Base-by-base conservation (phyloP, 2,797 vertebrate genomes). In the Trachurus trachurus region DNA sequence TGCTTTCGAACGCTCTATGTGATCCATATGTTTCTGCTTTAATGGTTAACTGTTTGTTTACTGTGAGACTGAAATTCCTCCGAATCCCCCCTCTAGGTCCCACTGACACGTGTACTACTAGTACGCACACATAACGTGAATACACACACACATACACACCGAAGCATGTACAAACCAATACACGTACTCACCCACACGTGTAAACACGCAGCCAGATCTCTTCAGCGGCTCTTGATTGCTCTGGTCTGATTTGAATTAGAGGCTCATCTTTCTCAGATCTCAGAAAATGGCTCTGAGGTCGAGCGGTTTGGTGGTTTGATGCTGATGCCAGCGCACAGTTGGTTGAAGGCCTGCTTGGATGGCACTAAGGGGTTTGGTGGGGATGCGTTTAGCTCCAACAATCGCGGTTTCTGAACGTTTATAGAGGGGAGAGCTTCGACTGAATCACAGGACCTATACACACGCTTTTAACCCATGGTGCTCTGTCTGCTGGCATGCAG, bases 181-280 rank as follows among this genome's bases (percentile, higher is more conserved):
- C 72, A 78, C 78, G 81, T 61, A 49, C 53, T 73, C 72, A 74
- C 39, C 59, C 80, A 79, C 85, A 77, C 60, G 58, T 84, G 83
- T 88, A 92, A 90, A 91, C 88, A 92, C 77, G 61, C 59, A 76
- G 66, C 78, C 82, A 52, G 83, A 78, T 89, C 81, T 88, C 45
- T 77, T 87, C 79, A 67, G 85, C 1, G 11, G 71, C 83, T 85
- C 88, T 88, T 92, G 91, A 93, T 93, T 93, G 88, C 91, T 91
- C 77, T 71, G 84, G 87, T 87, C 91, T 94, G 93, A 93, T 90
- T 93, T 87, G 85, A 93, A 94, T 94, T 94, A 93, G 86, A 91
- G 78, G 87, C 88, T 90, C 89, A 90, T 93, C 92, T 81, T 81
- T 83, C 89, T 92, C 72, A 89, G 92, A 92, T 90, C 89, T 89